Evolutionary conservation across 2,797 vertebrate genomes (phyloP), one percentile per base, ranked within the genome.

Genomic region (Ficedula albicollis): DNA sequence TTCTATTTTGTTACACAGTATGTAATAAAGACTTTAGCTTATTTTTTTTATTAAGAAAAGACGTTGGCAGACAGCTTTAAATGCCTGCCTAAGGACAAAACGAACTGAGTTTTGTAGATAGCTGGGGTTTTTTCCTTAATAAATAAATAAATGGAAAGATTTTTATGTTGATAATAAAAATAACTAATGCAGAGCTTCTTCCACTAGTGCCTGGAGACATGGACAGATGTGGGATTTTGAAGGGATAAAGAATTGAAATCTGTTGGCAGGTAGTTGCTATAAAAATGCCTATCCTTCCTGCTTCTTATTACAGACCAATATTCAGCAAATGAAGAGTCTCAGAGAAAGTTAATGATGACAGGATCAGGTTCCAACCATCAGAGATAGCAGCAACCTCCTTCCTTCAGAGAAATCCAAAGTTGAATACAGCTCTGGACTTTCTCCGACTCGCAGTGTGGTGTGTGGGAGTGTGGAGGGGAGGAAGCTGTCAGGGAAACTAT

Each of bases 101-200:
- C 1, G 73, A 95, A 95, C 95, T 83, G 95, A 95, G 63, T 95
- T 96, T 96, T 93, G 91, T 95, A 97, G 96, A 97, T 97, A 97
- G 91, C 91, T 95, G 69, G 5, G 12, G 38, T 87, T 90, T 89
- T 88, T 91, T 73, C n/a, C 93, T 94, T 95, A 96, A 96, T 94
- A 97, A 97, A 97, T 97, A 96, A 97, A 96, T 97, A 96, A 95
- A 96, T 95, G 20, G 95, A 93, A 95, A 96, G 96, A 96, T 97
- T 96, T 96, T 97, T 97, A 97, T 95, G 97, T 96, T 97, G 96
- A 97, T 97, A 98, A 97, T 97, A 97, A 97, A 97, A 97, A 97
- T 96, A 97, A 97, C 90, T 93, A 97, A 97, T 96, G 95, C 95
- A 95, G 94, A 96, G 94, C 93, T 97, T 97, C 97, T 97, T 92